Evolutionary conservation across 2,888 invertebrate genomes (phyloP), one percentile per base, ranked within the genome.

Genomic region (Eilema depressum): DNA sequence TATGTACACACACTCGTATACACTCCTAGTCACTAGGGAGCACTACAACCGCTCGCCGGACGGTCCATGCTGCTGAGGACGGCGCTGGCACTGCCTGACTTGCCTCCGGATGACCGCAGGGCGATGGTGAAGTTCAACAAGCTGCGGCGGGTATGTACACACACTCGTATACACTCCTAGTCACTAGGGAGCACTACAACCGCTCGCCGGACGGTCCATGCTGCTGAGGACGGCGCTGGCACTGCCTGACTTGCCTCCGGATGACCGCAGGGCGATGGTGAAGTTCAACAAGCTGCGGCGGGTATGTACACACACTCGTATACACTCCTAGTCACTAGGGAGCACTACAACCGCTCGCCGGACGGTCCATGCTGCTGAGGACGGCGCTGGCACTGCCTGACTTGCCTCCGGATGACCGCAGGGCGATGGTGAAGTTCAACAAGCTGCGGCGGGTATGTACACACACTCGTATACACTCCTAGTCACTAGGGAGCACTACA

Each of bases 41-140:
- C 96, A n/a, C 95, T 97, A 75, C 98, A 98, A 86, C 96, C 97
- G 73, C 96, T 97, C 75, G 96, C 96, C 97, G 99, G 78, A 98
- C 97, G 26, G 96, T 96, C 71, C 94, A 93, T 83, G 70, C 74
- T 83, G 71, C 88, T 85, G 79, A 83, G 81, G 57, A 82, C 98
- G 77, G 97, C 99, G 77, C 98, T 71, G 7, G 65, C 20, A 25
- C 96, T 99, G 72, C 3, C 65, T 41, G 84, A 79, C 74, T 73
- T 56, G 66, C 98, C 97, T 41, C 96, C 76, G 83, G 93, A 94
- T 20, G 91, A 94, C 47, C 84, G n/a, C n/a, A n/a, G 92, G 30
- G 86, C 4, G 4, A 20, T 91, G 69, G 91, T 92, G 77, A 93
- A 96, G 86, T 95, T 96, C 75, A 96, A 96, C 84, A 98, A 98